A percentile compares a stretch with the other conserved stretches of the same genome.
These are phyloP conservation scores for Halcyon chelicuti DNA, from an alignment of 2,797 vertebrate species.

Conservation along the genomic window DNA sequence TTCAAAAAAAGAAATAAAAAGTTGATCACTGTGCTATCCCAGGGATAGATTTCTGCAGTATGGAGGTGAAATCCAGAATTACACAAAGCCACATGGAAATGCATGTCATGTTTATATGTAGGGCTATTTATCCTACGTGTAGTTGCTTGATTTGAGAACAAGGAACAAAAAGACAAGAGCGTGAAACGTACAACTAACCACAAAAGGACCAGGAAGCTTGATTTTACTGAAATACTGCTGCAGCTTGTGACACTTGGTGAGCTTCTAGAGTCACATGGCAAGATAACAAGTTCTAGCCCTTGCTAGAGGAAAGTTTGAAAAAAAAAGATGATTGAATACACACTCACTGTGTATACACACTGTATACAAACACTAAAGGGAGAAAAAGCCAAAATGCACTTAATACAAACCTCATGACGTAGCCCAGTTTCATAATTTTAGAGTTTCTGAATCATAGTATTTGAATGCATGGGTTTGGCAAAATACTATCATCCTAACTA, in stretches of 20 bases:
- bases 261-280: not conserved
- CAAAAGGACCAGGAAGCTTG: not conserved
- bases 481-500: not conserved
- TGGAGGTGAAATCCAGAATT: not conserved
- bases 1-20: not conserved
- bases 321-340: not conserved
- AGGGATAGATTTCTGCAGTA: not conserved
- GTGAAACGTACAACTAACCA: not conserved
- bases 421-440: not conserved
- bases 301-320: not conserved
- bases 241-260: not conserved
- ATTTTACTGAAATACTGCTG: not conserved
- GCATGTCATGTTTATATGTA: not conserved
- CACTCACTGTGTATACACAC: not conserved
- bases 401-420: not conserved
- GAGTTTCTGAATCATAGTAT: not conserved
- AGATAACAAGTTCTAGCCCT: not conserved
- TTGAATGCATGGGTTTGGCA: conserved; percentile 1
- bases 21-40: not conserved
- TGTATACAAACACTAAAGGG: not conserved
- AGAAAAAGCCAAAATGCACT: not conserved
- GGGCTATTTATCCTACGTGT: not conserved
- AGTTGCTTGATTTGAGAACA: not conserved
- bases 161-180: not conserved
- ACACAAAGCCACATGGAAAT: not conserved